These are phyloP conservation scores for Muntiacus muntjak DNA, from an alignment of 2,113 vertebrate species.

Conservation along the genomic window DNA sequence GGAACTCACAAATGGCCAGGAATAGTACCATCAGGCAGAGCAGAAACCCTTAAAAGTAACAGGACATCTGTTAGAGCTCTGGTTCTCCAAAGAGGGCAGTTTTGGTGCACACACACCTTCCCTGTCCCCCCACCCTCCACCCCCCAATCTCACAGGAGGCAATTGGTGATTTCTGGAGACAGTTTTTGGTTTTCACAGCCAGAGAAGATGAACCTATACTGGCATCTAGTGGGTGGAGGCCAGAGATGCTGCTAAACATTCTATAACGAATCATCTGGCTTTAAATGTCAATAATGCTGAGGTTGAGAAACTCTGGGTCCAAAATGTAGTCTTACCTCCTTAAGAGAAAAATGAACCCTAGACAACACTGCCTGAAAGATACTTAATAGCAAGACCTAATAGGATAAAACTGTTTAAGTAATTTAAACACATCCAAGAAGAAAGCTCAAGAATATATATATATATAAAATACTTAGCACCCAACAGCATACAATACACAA, in stretches of 20 bases:
- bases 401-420: not conserved
- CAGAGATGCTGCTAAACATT: not conserved
- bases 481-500: not conserved
- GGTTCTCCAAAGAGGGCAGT: not conserved
- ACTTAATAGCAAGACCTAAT: not conserved
- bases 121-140: fast-evolving
- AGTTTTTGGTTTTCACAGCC: not conserved
- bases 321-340: not conserved
- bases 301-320: not conserved
- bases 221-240: not conserved
- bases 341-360: not conserved
- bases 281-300: not conserved
- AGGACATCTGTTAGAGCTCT: not conserved
- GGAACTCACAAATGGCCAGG: not conserved
- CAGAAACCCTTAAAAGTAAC: not conserved
- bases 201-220: not conserved
- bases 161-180: not conserved
- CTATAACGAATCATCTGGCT: not conserved
- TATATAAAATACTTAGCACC: not conserved
- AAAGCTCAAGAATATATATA: not conserved
- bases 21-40: not conserved
- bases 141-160: not conserved
- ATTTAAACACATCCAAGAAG: not conserved
- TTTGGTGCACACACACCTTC: not conserved
- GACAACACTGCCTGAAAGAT: not conserved